A percentile compares a stretch with the other conserved stretches of the same genome.
Conservation (phyloP, 2,797 vertebrate genomes). For the Acanthurus tractus region DNA sequence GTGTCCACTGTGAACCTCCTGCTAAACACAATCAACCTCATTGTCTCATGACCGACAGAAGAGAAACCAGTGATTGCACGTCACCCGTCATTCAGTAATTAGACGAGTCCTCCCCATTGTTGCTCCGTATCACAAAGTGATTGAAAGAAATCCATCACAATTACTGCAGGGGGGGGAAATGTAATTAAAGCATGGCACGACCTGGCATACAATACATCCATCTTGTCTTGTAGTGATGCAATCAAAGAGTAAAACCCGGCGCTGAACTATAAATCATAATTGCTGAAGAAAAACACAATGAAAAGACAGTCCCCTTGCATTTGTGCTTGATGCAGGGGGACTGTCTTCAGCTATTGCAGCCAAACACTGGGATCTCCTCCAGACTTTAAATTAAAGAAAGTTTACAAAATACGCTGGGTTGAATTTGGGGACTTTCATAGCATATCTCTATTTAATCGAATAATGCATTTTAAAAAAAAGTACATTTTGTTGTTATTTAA, state of each 20-base stretch:
- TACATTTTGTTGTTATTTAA: neutral
- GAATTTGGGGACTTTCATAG: neutral
- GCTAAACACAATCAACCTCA: neutral
- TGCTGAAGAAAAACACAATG: neutral
- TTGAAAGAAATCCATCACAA: neutral
- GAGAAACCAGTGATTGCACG: neutral
- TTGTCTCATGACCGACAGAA: neutral
- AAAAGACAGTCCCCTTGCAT: neutral
- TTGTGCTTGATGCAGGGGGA: neutral
- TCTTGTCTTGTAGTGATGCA: neutral
- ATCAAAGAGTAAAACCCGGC: constrained; percentile 1
- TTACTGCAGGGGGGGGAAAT: neutral
- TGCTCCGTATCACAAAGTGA: neutral
- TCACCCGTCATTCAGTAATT: neutral
- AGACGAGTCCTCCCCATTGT: neutral
- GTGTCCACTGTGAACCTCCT: neutral
- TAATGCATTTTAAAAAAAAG: neutral
- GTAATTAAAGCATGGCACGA: neutral
- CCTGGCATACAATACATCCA: neutral
- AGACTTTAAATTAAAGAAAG: neutral
- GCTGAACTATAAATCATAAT: neutral
- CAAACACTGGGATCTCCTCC: neutral
- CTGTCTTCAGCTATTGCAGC: neutral
- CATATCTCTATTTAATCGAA: neutral
- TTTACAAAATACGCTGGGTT: neutral